Percentiles rank a stretch among this genome's conserved stretches.
phyloP scores from a whole-genome alignment of 2,797 vertebrate genomes.

The Anguilla marmorata region DNA sequence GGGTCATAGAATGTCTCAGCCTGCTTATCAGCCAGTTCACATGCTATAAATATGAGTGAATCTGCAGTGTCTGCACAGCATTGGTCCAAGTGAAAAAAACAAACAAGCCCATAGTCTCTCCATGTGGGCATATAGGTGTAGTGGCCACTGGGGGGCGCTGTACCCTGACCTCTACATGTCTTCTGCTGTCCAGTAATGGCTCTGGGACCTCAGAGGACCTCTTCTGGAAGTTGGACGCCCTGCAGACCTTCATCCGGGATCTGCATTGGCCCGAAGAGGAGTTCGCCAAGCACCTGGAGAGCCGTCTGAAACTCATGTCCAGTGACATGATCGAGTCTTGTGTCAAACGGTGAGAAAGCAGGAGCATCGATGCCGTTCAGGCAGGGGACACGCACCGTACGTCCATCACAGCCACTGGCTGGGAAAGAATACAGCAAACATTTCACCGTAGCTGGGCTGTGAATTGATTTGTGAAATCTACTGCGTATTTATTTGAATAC shows the following conservation, averaged over 20 bases:
- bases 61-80: slow-evolving; percentile 8
- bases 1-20: not conserved
- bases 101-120: slow-evolving; percentile 11
- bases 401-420: not conserved
- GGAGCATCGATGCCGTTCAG: not conserved
- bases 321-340: slow-evolving; percentile 99
- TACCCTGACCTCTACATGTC: slow-evolving; percentile 43
- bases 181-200: slow-evolving; percentile 84
- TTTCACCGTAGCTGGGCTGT: not conserved
- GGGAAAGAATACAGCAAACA: not conserved
- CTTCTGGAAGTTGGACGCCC: slow-evolving; percentile 98
- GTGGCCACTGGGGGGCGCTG: slow-evolving; percentile 33
- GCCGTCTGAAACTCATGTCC: slow-evolving; percentile 95
- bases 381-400: not conserved
- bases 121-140: slow-evolving; percentile 52
- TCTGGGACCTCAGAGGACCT: slow-evolving; percentile 97
- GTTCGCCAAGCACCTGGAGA: slow-evolving; percentile 96
- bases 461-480: not conserved
- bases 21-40: not conserved
- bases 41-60: slow-evolving; percentile 18
- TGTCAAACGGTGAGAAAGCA: slow-evolving; percentile 81
- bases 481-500: not conserved
- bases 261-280: slow-evolving; percentile 99
- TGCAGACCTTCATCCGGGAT: slow-evolving; percentile 98
- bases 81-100: not conserved